Percentiles rank a stretch among this genome's conserved stretches.
These are phyloP conservation scores for Pristionchus entomophagus DNA, from an alignment of 2,888 invertebrate genomes.

Conservation along the genomic window DNA sequence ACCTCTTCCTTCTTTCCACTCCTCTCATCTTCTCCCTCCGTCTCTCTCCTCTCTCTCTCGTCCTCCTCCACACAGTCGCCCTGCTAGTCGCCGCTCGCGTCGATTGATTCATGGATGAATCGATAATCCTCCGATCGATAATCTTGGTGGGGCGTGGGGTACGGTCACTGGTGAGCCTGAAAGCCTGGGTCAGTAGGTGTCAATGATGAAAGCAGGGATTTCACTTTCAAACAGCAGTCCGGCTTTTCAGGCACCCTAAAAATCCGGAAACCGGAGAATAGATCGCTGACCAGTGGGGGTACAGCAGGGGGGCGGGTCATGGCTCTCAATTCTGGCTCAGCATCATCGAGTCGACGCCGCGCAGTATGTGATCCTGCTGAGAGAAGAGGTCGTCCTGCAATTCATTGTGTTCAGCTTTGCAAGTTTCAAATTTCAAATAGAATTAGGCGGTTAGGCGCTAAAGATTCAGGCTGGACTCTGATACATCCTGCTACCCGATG, in stretches of 20 bases:
- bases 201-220: too few relatives aligned
- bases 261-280: too few relatives aligned
- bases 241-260: too few relatives aligned
- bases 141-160: background rate
- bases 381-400: slow-evolving; percentile 40
- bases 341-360: slow-evolving; percentile 18
- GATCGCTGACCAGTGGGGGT: too few relatives aligned
- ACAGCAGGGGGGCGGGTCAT: background rate
- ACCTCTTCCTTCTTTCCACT: too few relatives aligned
- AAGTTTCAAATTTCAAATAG: background rate
- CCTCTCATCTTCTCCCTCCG: background rate
- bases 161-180: background rate
- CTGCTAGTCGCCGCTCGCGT: background rate
- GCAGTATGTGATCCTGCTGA: slow-evolving; percentile 34
- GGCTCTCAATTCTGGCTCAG: slow-evolving; percentile 35
- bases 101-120: background rate
- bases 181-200: too few relatives aligned
- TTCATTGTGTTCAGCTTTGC: too few relatives aligned
- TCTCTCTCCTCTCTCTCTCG: background rate
- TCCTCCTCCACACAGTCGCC: background rate
- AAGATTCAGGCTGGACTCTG: too few relatives aligned
- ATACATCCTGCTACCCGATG: too few relatives aligned
- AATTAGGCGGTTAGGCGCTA: too few relatives aligned
- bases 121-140: background rate
- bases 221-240: too few relatives aligned